A percentile compares a stretch with the other conserved stretches of the same genome.
These are phyloP conservation scores for Ochropleura leucogaster DNA, from an alignment of 2,888 invertebrate species.

Conservation along the genomic window DNA sequence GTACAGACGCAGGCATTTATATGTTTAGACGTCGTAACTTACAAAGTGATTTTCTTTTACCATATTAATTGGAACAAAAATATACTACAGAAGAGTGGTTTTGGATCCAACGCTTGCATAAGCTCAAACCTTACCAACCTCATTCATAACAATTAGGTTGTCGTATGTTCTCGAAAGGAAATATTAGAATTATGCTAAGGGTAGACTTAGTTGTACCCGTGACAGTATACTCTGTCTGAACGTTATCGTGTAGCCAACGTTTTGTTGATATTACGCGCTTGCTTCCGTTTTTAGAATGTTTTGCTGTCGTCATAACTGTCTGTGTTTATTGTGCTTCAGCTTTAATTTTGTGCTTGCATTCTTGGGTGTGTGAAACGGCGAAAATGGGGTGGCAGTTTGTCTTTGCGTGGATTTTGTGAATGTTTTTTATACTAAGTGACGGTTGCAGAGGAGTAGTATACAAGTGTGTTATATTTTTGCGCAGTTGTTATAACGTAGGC, in stretches of 20 bases:
- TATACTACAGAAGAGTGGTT: background rate
- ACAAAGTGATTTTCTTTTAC: background rate
- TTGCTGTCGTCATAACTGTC: conserved; percentile 59
- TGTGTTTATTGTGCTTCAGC: conserved; percentile 58
- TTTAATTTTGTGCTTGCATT: conserved; percentile 51
- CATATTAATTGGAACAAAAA: background rate
- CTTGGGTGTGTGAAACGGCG: conserved; percentile 13
- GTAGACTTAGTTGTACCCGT: background rate
- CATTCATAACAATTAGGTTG: no score
- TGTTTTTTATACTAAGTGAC: conserved; percentile 19
- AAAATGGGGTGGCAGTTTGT: conserved; percentile 31
- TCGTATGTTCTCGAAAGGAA: no score
- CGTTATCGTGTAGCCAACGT: conserved; percentile 27
- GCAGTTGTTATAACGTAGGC: background rate
- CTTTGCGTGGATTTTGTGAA: conserved; percentile 28
- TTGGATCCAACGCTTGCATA: background rate
- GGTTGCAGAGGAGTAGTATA: background rate
- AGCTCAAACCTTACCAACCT: no score
- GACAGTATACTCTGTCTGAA: conserved; percentile 27
- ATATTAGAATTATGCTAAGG: background rate
- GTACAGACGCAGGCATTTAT: conserved; percentile 10
- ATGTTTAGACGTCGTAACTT: background rate
- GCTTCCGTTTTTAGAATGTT: conserved; percentile 63
- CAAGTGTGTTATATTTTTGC: background rate
- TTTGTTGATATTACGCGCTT: conserved; percentile 61